Evolutionary conservation across 2,888 invertebrate genomes (phyloP).

Genomic region (Apoda limacodes): DNA sequence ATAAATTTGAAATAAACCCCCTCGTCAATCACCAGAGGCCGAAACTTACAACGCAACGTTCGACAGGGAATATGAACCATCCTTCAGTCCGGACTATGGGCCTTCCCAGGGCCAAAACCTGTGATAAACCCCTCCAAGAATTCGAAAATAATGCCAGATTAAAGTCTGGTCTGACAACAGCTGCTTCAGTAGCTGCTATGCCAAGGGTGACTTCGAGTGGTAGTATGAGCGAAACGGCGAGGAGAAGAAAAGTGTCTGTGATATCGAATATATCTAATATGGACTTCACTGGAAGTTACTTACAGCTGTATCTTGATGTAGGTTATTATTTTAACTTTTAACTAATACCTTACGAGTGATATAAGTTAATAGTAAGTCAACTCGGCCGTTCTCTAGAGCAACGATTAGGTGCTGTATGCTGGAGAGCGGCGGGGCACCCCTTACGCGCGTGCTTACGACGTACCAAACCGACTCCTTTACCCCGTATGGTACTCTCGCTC

Average conservation of each 20-base stretch:
- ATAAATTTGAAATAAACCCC: slow-evolving; percentile 64
- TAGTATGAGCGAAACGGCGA: slow-evolving; percentile 62
- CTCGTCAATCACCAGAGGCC: slow-evolving; percentile 45
- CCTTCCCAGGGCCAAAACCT: slow-evolving; percentile 56
- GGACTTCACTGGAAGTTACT: slow-evolving; percentile 80
- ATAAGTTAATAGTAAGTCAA: too few relatives aligned
- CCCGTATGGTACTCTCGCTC: too few relatives aligned
- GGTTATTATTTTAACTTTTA: slow-evolving; percentile 25
- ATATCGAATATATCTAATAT: slow-evolving; percentile 79
- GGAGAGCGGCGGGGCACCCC: too few relatives aligned
- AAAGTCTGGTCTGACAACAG: slow-evolving; percentile 44
- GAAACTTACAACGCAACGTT: slow-evolving; percentile 44
- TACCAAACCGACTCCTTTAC: too few relatives aligned
- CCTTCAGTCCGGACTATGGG: slow-evolving; percentile 55
- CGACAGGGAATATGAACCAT: slow-evolving; percentile 53
- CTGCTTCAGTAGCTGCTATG: slow-evolving; percentile 59
- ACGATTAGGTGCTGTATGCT: too few relatives aligned
- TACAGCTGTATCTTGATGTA: slow-evolving; percentile 77
- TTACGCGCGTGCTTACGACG: too few relatives aligned
- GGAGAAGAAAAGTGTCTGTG: slow-evolving; percentile 74
- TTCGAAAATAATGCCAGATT: slow-evolving; percentile 41
- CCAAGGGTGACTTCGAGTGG: slow-evolving; percentile 57
- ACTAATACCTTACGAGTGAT: slow-evolving; percentile 3
- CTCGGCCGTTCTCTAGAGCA: too few relatives aligned
- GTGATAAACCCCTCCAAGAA: slow-evolving; percentile 58